These are phyloP conservation scores for Aspidiotus rigidus DNA, from an alignment of 2,888 invertebrate species.

Conservation along the genomic window DNA sequence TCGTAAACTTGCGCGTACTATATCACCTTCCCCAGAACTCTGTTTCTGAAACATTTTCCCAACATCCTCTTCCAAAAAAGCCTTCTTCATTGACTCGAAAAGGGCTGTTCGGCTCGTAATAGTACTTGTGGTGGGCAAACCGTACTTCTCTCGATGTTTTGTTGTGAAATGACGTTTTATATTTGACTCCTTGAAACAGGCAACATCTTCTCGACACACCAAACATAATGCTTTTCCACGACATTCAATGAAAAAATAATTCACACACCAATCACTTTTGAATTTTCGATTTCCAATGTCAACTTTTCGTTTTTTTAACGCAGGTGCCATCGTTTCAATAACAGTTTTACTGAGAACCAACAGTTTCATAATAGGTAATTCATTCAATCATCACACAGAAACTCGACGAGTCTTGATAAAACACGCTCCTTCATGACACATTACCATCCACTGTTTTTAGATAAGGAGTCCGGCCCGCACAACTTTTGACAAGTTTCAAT, in stretches of 20 bases:
- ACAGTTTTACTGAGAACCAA: neutral
- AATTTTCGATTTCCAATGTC: conserved; percentile 1
- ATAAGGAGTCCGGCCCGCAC: neutral
- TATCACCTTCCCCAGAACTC: neutral
- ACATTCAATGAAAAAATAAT: neutral
- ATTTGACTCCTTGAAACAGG: conserved; percentile 4
- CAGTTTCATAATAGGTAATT: neutral
- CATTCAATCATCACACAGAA: neutral
- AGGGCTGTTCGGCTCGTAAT: neutral
- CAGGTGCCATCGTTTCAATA: neutral
- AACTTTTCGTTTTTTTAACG: conserved; percentile 4
- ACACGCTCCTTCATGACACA: neutral
- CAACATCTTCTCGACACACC: conserved; percentile 4
- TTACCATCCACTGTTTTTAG: neutral
- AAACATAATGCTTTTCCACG: conserved; percentile 1
- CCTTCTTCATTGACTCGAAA: conserved; percentile 3
- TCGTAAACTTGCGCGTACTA: conserved; percentile 4
- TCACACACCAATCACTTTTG: conserved; percentile 1
- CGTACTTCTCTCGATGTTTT: neutral
- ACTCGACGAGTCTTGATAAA: no score
- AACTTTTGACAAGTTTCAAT: neutral
- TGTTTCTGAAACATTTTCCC: conserved; percentile 2
- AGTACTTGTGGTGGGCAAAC: conserved; percentile 4
- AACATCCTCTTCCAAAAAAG: conserved; percentile 4
- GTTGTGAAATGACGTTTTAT: conserved; percentile 4